phyloP scores from a whole-genome alignment of 2,113 vertebrate species.

The Halcyon malimbica region DNA sequence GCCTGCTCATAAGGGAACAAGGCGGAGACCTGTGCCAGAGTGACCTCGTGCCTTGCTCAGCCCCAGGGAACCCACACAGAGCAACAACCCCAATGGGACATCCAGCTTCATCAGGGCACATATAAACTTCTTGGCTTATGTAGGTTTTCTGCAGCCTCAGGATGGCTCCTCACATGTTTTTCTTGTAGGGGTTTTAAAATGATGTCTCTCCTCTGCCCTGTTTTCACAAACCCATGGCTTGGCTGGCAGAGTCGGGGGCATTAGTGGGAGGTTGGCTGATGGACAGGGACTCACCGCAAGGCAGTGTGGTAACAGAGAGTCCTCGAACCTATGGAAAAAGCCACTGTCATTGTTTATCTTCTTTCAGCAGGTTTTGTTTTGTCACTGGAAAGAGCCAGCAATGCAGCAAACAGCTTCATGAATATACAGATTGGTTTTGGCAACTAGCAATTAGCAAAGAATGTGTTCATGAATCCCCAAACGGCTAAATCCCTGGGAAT shows the following conservation, averaged over 20 bases:
- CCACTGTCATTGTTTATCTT: constrained; percentile 25
- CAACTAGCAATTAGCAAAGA: constrained; percentile 37
- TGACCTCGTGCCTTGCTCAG: neutral
- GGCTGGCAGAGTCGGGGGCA: neutral
- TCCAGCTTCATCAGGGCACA: neutral
- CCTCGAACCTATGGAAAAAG: neutral
- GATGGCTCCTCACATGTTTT: neutral
- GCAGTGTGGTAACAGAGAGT: neutral
- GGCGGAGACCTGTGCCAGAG: neutral
- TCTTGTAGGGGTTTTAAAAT: neutral
- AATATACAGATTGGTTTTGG: constrained; percentile 45
- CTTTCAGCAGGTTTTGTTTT: constrained; percentile 38
- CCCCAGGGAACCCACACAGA: neutral
- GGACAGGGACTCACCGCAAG: neutral
- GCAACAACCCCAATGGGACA: neutral
- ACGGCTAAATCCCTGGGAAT: neutral
- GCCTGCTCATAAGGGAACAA: accelerated
- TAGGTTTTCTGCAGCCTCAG: neutral
- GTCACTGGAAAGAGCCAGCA: constrained; percentile 21
- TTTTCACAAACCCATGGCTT: neutral
- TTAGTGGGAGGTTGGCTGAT: neutral
- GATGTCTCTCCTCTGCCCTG: neutral
- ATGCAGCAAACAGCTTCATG: constrained; percentile 51
- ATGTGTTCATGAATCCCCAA: neutral
- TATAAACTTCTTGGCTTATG: accelerated